Conservation (phyloP, 2,888 invertebrate genomes). For the Pollenia angustigena region DNA sequence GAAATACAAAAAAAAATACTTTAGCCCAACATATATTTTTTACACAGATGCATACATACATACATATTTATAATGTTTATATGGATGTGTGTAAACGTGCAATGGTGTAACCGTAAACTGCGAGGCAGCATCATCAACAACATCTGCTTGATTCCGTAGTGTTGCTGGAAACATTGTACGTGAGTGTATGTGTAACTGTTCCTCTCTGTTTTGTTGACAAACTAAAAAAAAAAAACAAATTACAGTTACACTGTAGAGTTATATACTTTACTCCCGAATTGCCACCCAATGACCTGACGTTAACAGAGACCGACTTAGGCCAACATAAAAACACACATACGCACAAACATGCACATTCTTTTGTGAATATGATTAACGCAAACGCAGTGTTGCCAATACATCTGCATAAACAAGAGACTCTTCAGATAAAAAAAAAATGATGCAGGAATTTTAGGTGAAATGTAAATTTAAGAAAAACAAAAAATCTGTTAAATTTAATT, state of each 20-base stretch:
- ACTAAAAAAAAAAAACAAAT: conserved; percentile 2
- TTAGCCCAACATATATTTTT: neutral
- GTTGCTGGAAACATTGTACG: conserved; percentile 19
- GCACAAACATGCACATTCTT: neutral
- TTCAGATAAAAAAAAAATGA: neutral
- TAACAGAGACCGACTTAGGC: conserved; percentile 64
- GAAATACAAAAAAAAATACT: neutral
- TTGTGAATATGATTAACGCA: conserved; percentile 46
- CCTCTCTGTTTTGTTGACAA: neutral
- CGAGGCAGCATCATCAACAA: conserved; percentile 41
- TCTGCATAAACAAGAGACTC: neutral
- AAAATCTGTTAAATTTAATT: too few species aligned
- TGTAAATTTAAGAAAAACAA: too few species aligned
- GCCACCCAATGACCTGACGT: conserved; percentile 75
- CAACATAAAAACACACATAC: conserved; percentile 31
- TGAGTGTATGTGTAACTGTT: neutral
- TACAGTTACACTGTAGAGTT: conserved; percentile 26
- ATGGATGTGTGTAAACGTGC: conserved; percentile 7
- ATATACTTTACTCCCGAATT: conserved; percentile 52
- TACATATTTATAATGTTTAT: neutral
- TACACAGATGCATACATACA: neutral
- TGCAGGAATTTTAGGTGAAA: too few species aligned
- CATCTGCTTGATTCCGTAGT: conserved; percentile 13
- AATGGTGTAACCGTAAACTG: neutral
- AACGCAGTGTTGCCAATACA: conserved; percentile 68